phyloP scores from a whole-genome alignment of 1,140 invertebrate species.

The Ericerus pela region DNA sequence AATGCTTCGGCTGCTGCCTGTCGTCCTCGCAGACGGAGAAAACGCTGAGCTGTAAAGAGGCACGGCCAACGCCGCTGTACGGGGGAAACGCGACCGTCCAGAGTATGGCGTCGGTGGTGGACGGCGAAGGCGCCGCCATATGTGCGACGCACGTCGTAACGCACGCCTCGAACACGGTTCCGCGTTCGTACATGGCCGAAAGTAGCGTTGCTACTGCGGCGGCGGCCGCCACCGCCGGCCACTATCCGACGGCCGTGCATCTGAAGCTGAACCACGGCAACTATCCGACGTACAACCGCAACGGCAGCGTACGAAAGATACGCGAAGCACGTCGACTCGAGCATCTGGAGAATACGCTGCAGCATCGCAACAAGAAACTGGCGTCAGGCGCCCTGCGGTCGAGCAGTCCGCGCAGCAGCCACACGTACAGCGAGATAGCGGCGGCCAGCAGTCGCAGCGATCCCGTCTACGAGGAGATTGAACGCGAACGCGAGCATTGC shows the following conservation, averaged over 20 bases:
- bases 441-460: slow-evolving; percentile 43
- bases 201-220: not conserved
- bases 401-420: slow-evolving; percentile 37
- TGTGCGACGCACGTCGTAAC: slow-evolving; percentile 19
- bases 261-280: not conserved
- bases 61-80: slow-evolving; percentile 25
- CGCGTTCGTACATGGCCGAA: not conserved
- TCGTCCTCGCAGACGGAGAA: not conserved
- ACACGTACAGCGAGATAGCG: slow-evolving; percentile 44
- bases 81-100: not conserved
- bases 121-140: slow-evolving; percentile 28
- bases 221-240: too few species aligned
- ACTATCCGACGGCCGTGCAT: not conserved
- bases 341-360: not conserved
- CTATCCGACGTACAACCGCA: not conserved
- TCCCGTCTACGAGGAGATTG: slow-evolving; percentile 68
- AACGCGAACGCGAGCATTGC: slow-evolving; percentile 41
- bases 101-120: not conserved
- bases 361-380: not conserved
- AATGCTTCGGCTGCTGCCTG: slow-evolving; percentile 3
- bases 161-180: not conserved
- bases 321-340: not conserved
- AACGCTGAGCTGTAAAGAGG: not conserved
- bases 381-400: slow-evolving; percentile 20
- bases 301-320: not conserved